Base-by-base conservation (phyloP, 1,140 invertebrate genomes). In the Danaus plexippus region DNA sequence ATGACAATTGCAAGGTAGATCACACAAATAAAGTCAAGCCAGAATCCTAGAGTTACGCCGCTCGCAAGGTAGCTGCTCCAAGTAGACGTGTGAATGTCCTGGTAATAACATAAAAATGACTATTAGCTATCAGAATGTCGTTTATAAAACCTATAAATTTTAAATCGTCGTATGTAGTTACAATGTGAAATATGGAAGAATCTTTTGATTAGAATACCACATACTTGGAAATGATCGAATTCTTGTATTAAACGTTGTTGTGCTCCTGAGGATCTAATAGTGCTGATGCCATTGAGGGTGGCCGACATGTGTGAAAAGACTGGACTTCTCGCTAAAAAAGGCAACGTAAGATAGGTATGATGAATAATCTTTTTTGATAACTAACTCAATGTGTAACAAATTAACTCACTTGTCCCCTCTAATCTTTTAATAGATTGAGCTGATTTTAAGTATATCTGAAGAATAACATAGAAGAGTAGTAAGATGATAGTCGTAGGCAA, bases 361-460 rank as follows among this genome's bases (percentile, higher is more conserved):
- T 40, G 51, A 7, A 46, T 2, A 41, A 56, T 55, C 44, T 7
- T 9, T 32, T 43, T 57, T 12, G 40, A 49, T 46, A 49, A 53
- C 22, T 60, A 46, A 9, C 11, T 6, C 2, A 55, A 46, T 11
- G 40, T 10, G 12, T 41, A 18, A 53, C 15, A 49, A 32, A 42
- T 48, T 45, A 59, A 79, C 79, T 89, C 85, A 94, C 93, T 90
- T 57, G 92, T 92, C 73, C 94, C 94, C 87, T 97, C 95, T 11
- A 97, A 77, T 52, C 95, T 87, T 79, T 97, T 97, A 8, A 97
- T 89, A 69, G 95, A 94, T 64, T 96, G 91, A 0, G 94, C 95
- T 0, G 94, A 94, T 49, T 90, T 91, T 9, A 97, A 82, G 75
- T 96, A 97, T 54, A 96, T 91, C 59, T 90, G 89, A 11, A 95